A percentile compares a stretch with the other conserved stretches of the same genome.
Evolutionary conservation across 2,888 invertebrate species (phyloP).

Genomic region (Dorcus parallelipipedus): DNA sequence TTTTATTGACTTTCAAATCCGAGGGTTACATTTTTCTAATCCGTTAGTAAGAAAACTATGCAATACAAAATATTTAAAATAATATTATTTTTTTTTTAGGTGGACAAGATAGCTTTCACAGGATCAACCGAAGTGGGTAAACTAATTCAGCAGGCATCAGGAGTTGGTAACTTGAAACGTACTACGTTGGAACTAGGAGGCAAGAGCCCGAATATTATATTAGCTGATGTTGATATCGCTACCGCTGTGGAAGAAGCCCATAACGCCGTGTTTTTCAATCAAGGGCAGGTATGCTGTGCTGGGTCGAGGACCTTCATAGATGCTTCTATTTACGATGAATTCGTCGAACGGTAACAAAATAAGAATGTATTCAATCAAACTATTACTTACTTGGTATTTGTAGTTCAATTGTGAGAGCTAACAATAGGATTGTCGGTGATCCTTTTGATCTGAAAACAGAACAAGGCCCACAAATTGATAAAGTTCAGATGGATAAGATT

Average conservation of each 20-base stretch:
- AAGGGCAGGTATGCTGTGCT: conserved; percentile 87
- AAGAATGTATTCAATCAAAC: neutral
- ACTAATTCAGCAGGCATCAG: conserved; percentile 75
- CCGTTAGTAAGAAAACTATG: too few species aligned
- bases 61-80: neutral
- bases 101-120: conserved; percentile 91
- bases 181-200: conserved; percentile 91
- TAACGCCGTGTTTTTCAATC: conserved; percentile 86
- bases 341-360: conserved; percentile 59
- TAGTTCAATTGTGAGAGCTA: conserved; percentile 68
- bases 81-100: conserved; percentile 43
- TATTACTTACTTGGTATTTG: neutral
- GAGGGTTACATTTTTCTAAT: too few species aligned
- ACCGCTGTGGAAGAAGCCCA: conserved; percentile 81
- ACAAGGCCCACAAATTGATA: conserved; percentile 90
- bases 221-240: conserved; percentile 79
- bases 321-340: conserved; percentile 87
- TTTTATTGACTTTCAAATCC: too few species aligned
- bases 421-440: conserved; percentile 77
- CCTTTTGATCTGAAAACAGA: conserved; percentile 79
- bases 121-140: conserved; percentile 87
- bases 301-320: conserved; percentile 90
- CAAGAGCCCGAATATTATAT: conserved; percentile 81
- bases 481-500: conserved; percentile 80
- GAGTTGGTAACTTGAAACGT: conserved; percentile 73